These are phyloP conservation scores for Apis cerana DNA, from an alignment of 1,140 invertebrate genomes.

Conservation along the genomic window DNA sequence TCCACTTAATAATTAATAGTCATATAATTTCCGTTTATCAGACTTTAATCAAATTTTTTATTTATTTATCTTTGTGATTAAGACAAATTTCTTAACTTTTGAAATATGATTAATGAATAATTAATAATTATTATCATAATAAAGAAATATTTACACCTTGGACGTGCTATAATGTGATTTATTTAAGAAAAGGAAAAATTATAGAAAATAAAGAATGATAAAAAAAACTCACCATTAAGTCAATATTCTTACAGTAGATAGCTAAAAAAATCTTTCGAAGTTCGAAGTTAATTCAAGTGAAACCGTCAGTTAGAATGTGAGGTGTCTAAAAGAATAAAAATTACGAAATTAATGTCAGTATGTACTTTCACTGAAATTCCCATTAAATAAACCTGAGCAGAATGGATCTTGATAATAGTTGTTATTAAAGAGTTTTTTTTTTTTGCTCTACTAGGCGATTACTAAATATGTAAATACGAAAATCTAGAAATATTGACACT, in stretches of 20 bases:
- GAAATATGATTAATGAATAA: too few relatives aligned
- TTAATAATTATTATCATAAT: too few relatives aligned
- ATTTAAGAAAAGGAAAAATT: not conserved
- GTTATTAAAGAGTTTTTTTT: not conserved
- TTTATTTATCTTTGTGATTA: too few relatives aligned
- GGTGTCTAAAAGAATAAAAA: constrained; percentile 29
- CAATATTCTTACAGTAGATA: not conserved
- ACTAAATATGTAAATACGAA: constrained; percentile 12
- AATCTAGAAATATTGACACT: not conserved
- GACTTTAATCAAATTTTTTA: too few relatives aligned
- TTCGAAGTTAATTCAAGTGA: not conserved
- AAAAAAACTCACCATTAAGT: not conserved
- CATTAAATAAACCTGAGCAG: not conserved
- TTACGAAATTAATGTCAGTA: constrained; percentile 33
- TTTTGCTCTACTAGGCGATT: not conserved
- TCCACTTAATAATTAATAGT: too few relatives aligned
- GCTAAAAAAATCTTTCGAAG: not conserved
- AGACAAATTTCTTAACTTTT: too few relatives aligned
- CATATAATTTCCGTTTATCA: too few relatives aligned
- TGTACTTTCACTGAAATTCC: constrained; percentile 13
- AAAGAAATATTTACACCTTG: too few relatives aligned
- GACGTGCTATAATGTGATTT: not conserved
- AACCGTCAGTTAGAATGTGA: constrained; percentile 1
- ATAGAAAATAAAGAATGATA: not conserved
- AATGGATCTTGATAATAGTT: not conserved